These are phyloP conservation scores for Notothenia rossii DNA, from an alignment of 2,113 vertebrate species.

Conservation along the genomic window DNA sequence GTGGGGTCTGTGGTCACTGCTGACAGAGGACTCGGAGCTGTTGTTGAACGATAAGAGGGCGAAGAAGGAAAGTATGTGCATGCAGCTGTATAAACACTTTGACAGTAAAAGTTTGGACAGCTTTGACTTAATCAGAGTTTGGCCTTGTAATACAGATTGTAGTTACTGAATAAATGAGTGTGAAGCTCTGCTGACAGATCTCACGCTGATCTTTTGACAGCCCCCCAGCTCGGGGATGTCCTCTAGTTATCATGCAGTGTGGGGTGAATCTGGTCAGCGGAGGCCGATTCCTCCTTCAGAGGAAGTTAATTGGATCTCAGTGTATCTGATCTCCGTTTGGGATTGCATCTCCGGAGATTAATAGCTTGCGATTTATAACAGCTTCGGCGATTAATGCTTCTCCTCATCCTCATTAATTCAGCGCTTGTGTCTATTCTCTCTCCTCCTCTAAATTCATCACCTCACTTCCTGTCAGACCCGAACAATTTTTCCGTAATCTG, in stretches of 20 bases:
- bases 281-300: slow-evolving; percentile 34
- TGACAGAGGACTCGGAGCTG: slow-evolving; percentile 45
- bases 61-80: slow-evolving; percentile 48
- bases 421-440: slow-evolving; percentile 14
- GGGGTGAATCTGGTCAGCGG: slow-evolving; percentile 37
- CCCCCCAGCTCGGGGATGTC: slow-evolving; percentile 26
- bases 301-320: slow-evolving; percentile 72
- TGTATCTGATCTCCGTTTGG: slow-evolving; percentile 57
- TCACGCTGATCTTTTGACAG: slow-evolving; percentile 46
- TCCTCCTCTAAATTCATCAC: slow-evolving; percentile 18
- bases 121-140: slow-evolving; percentile 21
- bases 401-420: slow-evolving; percentile 57
- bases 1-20: slow-evolving; percentile 37
- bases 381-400: slow-evolving; percentile 58
- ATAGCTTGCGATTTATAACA: slow-evolving; percentile 63
- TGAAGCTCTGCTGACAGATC: slow-evolving; percentile 35
- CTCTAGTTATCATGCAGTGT: slow-evolving; percentile 12
- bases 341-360: slow-evolving; percentile 59
- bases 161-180: slow-evolving; percentile 52
- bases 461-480: slow-evolving; percentile 15
- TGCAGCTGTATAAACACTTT: slow-evolving; percentile 75
- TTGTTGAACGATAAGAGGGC: slow-evolving; percentile 59
- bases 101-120: slow-evolving; percentile 37
- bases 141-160: neutral
- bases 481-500: slow-evolving; percentile 2